These are phyloP conservation scores for Saccostrea cuccullata DNA, from an alignment of 1,140 invertebrate species.

Conservation along the genomic window DNA sequence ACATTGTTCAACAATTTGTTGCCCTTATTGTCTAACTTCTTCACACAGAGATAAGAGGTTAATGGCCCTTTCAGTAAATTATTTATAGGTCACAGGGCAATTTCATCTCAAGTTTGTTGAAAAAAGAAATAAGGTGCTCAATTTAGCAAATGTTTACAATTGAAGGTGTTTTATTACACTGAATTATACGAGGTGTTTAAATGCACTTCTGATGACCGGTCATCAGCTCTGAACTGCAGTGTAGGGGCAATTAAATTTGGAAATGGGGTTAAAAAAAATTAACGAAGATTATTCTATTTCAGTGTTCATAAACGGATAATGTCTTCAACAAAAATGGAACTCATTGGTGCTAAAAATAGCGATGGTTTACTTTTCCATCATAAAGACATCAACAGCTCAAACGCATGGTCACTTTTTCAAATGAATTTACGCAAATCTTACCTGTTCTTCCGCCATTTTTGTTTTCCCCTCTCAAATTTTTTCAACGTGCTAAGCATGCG, in stretches of 20 bases:
- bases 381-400: background rate
- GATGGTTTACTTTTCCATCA: background rate
- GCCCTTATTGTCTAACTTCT: too few species aligned
- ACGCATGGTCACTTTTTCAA: background rate
- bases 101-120: too few species aligned
- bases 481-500: conserved; percentile 49
- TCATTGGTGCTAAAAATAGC: background rate
- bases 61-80: too few species aligned
- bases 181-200: too few species aligned
- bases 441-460: conserved; percentile 78
- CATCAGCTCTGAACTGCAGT: background rate
- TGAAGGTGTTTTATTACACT: too few species aligned
- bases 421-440: conserved; percentile 54
- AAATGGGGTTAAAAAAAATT: background rate
- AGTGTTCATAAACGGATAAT: background rate
- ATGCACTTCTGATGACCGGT: too few species aligned
- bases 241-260: background rate
- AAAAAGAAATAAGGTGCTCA: too few species aligned
- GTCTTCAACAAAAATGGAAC: too few species aligned
- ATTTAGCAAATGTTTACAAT: too few species aligned
- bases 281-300: background rate
- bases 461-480: conserved; percentile 69
- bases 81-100: too few species aligned
- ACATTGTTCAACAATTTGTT: too few species aligned
- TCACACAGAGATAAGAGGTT: too few species aligned